Evolutionary conservation across 2,888 invertebrate genomes (phyloP).

Genomic region (Agrochola circellaris): DNA sequence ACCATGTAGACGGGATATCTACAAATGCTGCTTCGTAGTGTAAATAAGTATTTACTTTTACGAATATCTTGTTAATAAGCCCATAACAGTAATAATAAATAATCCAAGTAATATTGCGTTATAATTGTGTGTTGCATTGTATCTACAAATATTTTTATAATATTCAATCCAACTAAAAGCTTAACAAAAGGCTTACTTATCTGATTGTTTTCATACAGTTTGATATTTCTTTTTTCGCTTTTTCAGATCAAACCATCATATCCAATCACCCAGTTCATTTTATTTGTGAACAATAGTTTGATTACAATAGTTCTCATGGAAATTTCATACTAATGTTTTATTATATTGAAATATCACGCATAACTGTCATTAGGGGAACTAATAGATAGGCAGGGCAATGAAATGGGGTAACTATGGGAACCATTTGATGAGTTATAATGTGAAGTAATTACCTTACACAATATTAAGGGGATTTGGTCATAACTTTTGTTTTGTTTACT

Average conservation of each 20-base stretch:
- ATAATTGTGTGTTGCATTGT: no score
- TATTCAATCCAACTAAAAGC: no score
- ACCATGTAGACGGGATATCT: no score
- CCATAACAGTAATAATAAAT: no score
- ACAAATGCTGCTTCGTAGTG: no score
- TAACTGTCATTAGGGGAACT: slow-evolving; percentile 71
- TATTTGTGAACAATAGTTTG: slow-evolving; percentile 7
- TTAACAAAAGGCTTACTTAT: background rate
- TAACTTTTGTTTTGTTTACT: slow-evolving; percentile 32
- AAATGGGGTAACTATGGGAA: slow-evolving; percentile 69
- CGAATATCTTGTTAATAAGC: no score
- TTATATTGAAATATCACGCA: slow-evolving; percentile 74
- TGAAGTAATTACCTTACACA: slow-evolving; percentile 59
- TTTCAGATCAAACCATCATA: background rate
- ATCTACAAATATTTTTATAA: no score
- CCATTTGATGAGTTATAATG: slow-evolving; percentile 66
- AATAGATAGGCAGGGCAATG: slow-evolving; percentile 51
- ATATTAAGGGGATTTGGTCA: slow-evolving; percentile 37
- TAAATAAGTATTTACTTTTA: no score
- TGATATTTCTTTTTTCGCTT: background rate
- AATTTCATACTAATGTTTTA: slow-evolving; percentile 44
- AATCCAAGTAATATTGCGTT: no score
- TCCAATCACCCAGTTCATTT: background rate
- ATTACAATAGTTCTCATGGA: slow-evolving; percentile 62
- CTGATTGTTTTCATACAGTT: slow-evolving; percentile 14